Conservation (phyloP, 2,888 invertebrate genomes). For the Galerucella pusilla region DNA sequence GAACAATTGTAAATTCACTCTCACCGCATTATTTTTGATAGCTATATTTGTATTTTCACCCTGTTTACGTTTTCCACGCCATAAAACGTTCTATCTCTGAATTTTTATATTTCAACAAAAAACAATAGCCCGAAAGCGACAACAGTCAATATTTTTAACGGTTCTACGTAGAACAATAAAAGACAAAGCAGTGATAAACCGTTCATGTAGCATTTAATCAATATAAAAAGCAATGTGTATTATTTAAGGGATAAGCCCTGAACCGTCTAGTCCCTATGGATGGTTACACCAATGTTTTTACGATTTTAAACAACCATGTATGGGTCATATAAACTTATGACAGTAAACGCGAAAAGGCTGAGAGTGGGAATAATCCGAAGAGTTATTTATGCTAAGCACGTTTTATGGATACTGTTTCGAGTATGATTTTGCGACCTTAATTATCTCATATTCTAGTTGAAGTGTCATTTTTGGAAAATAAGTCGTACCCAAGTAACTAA, state of each 20-base stretch:
- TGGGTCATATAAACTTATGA: slow-evolving; percentile 56
- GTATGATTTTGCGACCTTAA: too few relatives aligned
- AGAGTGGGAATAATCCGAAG: slow-evolving; percentile 24
- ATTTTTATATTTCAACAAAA: neutral
- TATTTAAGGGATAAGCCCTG: too few relatives aligned
- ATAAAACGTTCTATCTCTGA: neutral
- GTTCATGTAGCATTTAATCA: slow-evolving; percentile 46
- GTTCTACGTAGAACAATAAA: slow-evolving; percentile 36
- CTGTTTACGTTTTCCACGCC: too few relatives aligned
- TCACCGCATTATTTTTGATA: too few relatives aligned
- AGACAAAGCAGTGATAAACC: slow-evolving; percentile 32
- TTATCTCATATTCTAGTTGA: slow-evolving; percentile 15
- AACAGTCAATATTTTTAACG: slow-evolving; percentile 24
- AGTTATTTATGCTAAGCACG: slow-evolving; percentile 28
- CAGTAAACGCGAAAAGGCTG: slow-evolving; percentile 8
- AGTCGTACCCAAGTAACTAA: too few relatives aligned
- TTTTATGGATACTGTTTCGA: slow-evolving; percentile 16
- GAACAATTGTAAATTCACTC: too few relatives aligned
- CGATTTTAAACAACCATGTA: slow-evolving; percentile 52
- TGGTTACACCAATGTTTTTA: slow-evolving; percentile 50
- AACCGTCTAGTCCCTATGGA: slow-evolving; percentile 35
- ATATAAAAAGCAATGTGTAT: slow-evolving; percentile 49
- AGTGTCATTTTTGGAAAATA: neutral
- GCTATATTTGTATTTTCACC: too few relatives aligned
- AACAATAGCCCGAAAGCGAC: neutral